Conservation (phyloP, 2,797 vertebrate genomes). For the Hipposideros larvatus region DNA sequence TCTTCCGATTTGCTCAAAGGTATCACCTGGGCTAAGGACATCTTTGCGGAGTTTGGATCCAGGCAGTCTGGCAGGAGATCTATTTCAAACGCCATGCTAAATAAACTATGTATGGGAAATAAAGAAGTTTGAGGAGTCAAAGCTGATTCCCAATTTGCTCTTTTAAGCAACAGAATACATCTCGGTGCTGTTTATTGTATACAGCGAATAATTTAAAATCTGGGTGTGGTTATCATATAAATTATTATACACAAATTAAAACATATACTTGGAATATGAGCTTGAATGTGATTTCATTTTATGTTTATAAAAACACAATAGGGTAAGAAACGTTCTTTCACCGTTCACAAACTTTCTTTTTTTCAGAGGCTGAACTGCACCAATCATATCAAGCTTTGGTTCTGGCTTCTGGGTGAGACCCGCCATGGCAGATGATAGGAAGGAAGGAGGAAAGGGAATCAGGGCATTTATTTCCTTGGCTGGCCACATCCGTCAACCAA, state of each 20-base stretch:
- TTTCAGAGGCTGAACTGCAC: not conserved
- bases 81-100: constrained; percentile 43
- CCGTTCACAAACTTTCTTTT: not conserved
- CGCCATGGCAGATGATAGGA: not conserved
- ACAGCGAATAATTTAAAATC: not conserved
- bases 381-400: not conserved
- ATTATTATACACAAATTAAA: not conserved
- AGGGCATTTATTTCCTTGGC: not conserved
- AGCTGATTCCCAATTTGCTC: not conserved
- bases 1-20: not conserved
- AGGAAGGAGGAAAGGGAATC: not conserved
- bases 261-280: not conserved
- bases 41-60: not conserved
- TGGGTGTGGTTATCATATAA: not conserved
- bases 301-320: not conserved
- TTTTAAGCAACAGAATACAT: not conserved
- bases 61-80: not conserved
- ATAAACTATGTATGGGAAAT: not conserved
- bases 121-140: not conserved
- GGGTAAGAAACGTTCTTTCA: not conserved
- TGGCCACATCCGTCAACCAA: not conserved
- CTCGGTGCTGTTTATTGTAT: not conserved
- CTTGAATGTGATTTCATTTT: not conserved
- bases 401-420: not conserved
- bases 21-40: not conserved